Evolutionary conservation across 2,888 invertebrate genomes (phyloP).

Genomic region (Prenolepis imparis): DNA sequence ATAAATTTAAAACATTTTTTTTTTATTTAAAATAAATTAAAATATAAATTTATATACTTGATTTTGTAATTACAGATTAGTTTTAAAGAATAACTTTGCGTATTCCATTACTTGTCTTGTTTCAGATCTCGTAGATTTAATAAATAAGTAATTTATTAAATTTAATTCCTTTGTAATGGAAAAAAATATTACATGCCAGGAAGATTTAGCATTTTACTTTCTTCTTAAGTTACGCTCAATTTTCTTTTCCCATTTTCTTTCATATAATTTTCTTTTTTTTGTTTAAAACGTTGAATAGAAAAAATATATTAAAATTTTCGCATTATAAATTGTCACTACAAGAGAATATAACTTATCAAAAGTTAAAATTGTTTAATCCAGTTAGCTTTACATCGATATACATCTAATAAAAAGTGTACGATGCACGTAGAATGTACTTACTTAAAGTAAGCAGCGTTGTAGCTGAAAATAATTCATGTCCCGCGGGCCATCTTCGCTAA

Average conservation of each 20-base stretch:
- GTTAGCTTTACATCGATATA: constrained; percentile 24
- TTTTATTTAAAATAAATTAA: too few relatives aligned
- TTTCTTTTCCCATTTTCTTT: not conserved
- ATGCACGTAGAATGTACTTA: constrained; percentile 21
- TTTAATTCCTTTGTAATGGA: not conserved
- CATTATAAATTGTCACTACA: not conserved
- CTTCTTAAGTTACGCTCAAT: not conserved
- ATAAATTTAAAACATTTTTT: too few relatives aligned
- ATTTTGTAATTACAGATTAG: not conserved
- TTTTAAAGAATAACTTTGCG: not conserved
- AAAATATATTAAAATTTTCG: not conserved
- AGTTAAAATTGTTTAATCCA: not conserved
- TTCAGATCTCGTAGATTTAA: not conserved
- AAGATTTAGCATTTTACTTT: not conserved
- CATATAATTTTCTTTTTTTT: not conserved
- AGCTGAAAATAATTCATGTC: constrained; percentile 72
- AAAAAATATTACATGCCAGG: not conserved
- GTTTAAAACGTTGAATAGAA: not conserved
- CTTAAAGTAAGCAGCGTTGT: constrained; percentile 36
- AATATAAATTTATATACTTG: too few relatives aligned
- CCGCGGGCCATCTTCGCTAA: constrained; percentile 64
- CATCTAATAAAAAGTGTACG: constrained; percentile 27
- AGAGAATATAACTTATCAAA: not conserved
- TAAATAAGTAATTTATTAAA: not conserved
- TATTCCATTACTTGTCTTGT: not conserved